Evolutionary conservation across 2,888 invertebrate species (phyloP).

Genomic region (Noctuana brunneofusca): DNA sequence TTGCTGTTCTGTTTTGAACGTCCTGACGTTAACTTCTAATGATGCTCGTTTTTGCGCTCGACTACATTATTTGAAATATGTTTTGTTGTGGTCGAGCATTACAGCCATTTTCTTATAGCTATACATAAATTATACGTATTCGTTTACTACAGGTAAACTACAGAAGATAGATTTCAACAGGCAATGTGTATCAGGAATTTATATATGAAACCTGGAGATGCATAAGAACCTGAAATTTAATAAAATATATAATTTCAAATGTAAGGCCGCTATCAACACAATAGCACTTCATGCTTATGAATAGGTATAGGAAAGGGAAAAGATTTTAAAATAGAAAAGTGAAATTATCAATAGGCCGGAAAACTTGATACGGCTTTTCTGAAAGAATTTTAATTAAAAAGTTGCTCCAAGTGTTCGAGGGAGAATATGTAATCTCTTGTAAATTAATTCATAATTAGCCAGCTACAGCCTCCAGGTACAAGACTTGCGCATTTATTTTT

Average conservation of each 20-base stretch:
- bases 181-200: neutral
- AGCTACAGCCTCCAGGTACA: constrained; percentile 53
- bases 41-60: constrained; percentile 34
- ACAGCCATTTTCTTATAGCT: constrained; percentile 26
- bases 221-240: neutral
- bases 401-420: constrained; percentile 64
- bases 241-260: constrained; percentile 3
- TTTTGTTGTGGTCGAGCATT: constrained; percentile 29
- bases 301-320: constrained; percentile 11
- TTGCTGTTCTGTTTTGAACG: constrained; percentile 37
- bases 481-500: constrained; percentile 38
- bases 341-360: constrained; percentile 62
- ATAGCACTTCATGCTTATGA: constrained; percentile 9
- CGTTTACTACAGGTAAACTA: neutral
- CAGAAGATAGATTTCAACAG: too few relatives aligned
- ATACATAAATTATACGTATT: constrained; percentile 14
- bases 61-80: constrained; percentile 31
- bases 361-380: constrained; percentile 59
- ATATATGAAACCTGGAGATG: neutral
- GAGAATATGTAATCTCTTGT: constrained; percentile 76
- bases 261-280: neutral
- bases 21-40: constrained; percentile 33
- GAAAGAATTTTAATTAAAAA: constrained; percentile 78
- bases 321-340: constrained; percentile 49
- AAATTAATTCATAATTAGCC: constrained; percentile 73